Percentiles rank a stretch among this genome's conserved stretches.
phyloP scores from a whole-genome alignment of 2,113 vertebrate species.

The Cathartes aura region DNA sequence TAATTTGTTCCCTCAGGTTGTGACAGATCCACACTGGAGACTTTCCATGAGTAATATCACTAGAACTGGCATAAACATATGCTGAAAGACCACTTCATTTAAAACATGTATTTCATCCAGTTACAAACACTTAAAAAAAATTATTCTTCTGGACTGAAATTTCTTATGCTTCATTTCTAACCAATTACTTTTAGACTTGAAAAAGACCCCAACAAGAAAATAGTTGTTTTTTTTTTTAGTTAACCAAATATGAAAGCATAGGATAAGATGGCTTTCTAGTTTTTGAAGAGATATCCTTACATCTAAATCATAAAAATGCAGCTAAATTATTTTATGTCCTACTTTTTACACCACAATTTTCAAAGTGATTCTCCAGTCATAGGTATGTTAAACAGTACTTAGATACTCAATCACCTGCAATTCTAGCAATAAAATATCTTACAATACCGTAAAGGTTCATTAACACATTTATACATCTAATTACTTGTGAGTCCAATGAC shows the following conservation, averaged over 20 bases:
- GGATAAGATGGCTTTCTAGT: neutral
- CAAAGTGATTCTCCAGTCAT: neutral
- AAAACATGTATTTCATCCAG: neutral
- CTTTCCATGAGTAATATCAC: neutral
- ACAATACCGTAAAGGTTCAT: neutral
- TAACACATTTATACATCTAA: neutral
- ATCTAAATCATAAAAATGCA: neutral
- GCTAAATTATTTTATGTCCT: neutral
- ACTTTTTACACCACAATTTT: neutral
- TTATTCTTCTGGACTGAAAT: neutral
- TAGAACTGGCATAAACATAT: constrained; percentile 41
- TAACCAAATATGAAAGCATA: neutral
- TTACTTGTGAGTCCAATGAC: neutral
- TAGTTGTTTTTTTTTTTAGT: neutral
- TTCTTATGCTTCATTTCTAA: neutral
- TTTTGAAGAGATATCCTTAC: neutral
- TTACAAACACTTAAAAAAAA: neutral
- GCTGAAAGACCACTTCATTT: constrained; percentile 50
- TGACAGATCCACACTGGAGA: constrained; percentile 15
- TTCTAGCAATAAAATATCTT: neutral
- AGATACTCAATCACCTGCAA: neutral
- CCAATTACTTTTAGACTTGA: neutral
- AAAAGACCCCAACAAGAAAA: neutral
- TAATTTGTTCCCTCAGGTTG: constrained; percentile 44
- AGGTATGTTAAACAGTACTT: neutral